These are phyloP conservation scores for Cephalopholis sonnerati DNA, from an alignment of 2,113 vertebrate genomes.

Conservation along the genomic window DNA sequence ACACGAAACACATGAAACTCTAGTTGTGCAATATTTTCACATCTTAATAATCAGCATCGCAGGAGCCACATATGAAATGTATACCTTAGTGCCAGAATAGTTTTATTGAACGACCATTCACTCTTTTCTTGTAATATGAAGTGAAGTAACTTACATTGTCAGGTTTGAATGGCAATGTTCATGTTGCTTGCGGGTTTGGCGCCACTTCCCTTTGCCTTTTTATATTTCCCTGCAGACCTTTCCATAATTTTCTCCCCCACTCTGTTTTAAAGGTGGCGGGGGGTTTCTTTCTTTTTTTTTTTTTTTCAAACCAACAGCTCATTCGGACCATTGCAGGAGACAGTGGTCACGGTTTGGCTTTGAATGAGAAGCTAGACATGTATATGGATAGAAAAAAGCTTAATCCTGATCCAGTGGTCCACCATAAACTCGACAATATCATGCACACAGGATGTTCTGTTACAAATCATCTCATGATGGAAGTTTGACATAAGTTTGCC, in stretches of 20 bases:
- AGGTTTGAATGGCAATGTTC: constrained; percentile 57
- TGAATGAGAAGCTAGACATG: constrained; percentile 39
- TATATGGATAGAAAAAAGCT: constrained; percentile 50
- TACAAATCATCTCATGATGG: constrained; percentile 61
- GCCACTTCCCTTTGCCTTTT: constrained; percentile 31
- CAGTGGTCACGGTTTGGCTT: constrained; percentile 73
- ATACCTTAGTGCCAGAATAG: constrained; percentile 38
- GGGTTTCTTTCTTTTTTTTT: constrained; percentile 61
- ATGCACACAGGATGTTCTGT: constrained; percentile 55
- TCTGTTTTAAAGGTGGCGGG: constrained; percentile 63
- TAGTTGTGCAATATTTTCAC: constrained; percentile 20
- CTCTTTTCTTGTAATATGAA: constrained; percentile 52
- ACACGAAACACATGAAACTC: neutral
- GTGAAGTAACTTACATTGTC: constrained; percentile 59
- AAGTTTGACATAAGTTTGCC: constrained; percentile 56
- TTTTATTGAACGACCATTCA: constrained; percentile 53
- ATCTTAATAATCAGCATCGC: constrained; percentile 11
- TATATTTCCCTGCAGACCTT: constrained; percentile 50
- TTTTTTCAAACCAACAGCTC: constrained; percentile 54
- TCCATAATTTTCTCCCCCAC: constrained; percentile 39
- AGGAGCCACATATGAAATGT: constrained; percentile 26
- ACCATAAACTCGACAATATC: constrained; percentile 57
- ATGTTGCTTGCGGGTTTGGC: constrained; percentile 80
- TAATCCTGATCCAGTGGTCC: constrained; percentile 60
- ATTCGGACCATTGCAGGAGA: constrained; percentile 62